Evolutionary conservation across 2,113 vertebrate species (phyloP), one percentile per base, ranked within the genome.

Genomic region (Capra hircus): DNA sequence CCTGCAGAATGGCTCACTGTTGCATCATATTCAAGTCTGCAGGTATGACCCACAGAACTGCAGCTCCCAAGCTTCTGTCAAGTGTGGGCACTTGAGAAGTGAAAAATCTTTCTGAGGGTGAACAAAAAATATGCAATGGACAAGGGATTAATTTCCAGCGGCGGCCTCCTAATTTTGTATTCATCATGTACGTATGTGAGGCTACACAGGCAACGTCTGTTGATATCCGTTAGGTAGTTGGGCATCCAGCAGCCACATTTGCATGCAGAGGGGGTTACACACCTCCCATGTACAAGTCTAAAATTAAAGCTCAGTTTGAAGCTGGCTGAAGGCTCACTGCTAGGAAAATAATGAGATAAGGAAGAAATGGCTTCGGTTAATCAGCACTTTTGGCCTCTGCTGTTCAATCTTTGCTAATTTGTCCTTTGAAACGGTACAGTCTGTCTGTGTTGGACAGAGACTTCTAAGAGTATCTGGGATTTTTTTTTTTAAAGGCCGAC

Each of bases 361-460:
- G 97, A 95, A 97, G 87, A 97, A 98, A 98, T 90, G 53, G 60
- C 91, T 97, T 95, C 12, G 82, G 91, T 95, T 98, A 98, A 98
- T 97, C 97, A 96, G 94, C 67, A 84, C 80, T 90, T 93, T 97
- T 97, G 97, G 96, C 95, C 74, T 96, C 94, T 62, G 3, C 40
- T 2, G 78, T 95, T 98, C 92, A 90, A 21, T 98, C 97, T 98
- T 98, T 94, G 92, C 96, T 97, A 97, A 97, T 97, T 98, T 98
- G 94, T 97, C 91, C 97, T 98, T 96, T 97, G 98, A 97, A 98
- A 98, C 96, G 96, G 97, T 98, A 91, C 90, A 97, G 94, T 98
- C 93, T 87, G 77, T 89, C 93, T 87, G 77, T 89, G 83, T 97
- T 96, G 89, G 98, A 93, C 45, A 86, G 36, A 90, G 93, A 90